A percentile compares a stretch with the other conserved stretches of the same genome.
phyloP scores from a whole-genome alignment of 2,888 invertebrate species.

The Drosophila subquinaria region DNA sequence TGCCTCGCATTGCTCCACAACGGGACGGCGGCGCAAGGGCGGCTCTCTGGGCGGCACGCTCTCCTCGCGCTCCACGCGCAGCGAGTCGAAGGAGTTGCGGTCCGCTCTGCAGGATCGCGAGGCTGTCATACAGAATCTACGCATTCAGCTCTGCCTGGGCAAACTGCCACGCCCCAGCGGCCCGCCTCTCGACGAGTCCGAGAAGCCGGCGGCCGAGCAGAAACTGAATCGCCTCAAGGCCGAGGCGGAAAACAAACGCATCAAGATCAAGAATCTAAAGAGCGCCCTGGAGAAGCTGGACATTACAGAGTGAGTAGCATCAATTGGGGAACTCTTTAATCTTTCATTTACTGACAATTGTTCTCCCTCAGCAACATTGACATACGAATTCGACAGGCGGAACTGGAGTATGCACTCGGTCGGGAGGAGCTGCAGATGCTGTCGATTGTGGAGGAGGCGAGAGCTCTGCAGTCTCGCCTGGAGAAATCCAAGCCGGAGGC shows the following conservation, averaged over 20 bases:
- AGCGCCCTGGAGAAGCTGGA: slow-evolving; percentile 93
- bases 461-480: slow-evolving; percentile 91
- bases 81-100: slow-evolving; percentile 88
- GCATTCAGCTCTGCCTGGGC: slow-evolving; percentile 84
- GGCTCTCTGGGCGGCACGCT: slow-evolving; percentile 82
- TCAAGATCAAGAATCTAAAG: slow-evolving; percentile 93
- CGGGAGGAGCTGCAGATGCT: slow-evolving; percentile 94
- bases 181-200: slow-evolving; percentile 86
- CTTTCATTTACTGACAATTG: background rate
- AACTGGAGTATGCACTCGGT: slow-evolving; percentile 94
- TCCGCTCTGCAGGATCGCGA: slow-evolving; percentile 92
- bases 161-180: slow-evolving; percentile 85
- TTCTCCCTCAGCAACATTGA: slow-evolving; percentile 91
- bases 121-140: slow-evolving; percentile 90
- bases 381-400: slow-evolving; percentile 95
- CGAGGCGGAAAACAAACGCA: slow-evolving; percentile 92
- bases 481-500: slow-evolving; percentile 89
- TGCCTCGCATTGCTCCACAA: slow-evolving; percentile 84
- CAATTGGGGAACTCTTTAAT: background rate
- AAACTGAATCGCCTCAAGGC: slow-evolving; percentile 87
- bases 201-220: slow-evolving; percentile 87
- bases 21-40: slow-evolving; percentile 87
- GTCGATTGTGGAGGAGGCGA: slow-evolving; percentile 93
- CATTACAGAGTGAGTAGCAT: slow-evolving; percentile 92
- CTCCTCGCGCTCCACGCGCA: slow-evolving; percentile 75